Evolutionary conservation across 2,797 vertebrate species (phyloP).

Genomic region (Brachymystax lenok): DNA sequence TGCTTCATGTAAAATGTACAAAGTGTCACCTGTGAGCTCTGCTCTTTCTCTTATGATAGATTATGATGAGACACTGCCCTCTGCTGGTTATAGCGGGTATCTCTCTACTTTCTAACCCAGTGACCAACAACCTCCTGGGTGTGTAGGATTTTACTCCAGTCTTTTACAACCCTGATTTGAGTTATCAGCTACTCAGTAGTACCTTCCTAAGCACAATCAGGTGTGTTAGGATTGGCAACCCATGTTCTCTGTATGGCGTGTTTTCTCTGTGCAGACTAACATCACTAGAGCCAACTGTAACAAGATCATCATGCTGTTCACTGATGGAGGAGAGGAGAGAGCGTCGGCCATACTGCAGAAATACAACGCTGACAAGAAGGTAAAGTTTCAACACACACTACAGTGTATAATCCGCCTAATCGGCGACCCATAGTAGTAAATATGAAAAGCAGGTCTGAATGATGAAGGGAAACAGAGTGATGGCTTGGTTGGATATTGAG

Average conservation of each 20-base stretch:
- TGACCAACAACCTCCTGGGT: too few species aligned
- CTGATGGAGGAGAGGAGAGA: constrained; percentile 96
- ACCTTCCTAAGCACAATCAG: too few species aligned
- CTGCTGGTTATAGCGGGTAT: constrained; percentile 63
- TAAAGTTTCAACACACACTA: constrained; percentile 45
- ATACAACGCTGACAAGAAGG: constrained; percentile 93
- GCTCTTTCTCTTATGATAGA: constrained; percentile 11
- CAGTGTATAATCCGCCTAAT: not conserved
- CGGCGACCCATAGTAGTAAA: not conserved
- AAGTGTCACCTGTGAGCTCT: not conserved
- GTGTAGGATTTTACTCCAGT: not conserved
- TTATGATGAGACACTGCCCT: constrained; percentile 65
- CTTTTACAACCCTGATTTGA: not conserved
- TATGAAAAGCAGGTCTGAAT: not conserved
- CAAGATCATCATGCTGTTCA: constrained; percentile 99
- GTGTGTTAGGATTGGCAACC: not conserved
- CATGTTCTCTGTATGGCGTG: not conserved
- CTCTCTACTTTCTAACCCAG: not conserved
- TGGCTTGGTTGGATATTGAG: not conserved
- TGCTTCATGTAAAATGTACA: not conserved
- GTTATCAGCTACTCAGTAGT: too few species aligned
- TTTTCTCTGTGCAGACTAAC: constrained; percentile 76
- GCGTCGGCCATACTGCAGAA: constrained; percentile 91
- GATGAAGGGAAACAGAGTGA: not conserved
- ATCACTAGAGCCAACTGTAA: constrained; percentile 97